These are phyloP conservation scores for Tortrix viridana DNA, from an alignment of 2,888 invertebrate species.

Conservation along the genomic window DNA sequence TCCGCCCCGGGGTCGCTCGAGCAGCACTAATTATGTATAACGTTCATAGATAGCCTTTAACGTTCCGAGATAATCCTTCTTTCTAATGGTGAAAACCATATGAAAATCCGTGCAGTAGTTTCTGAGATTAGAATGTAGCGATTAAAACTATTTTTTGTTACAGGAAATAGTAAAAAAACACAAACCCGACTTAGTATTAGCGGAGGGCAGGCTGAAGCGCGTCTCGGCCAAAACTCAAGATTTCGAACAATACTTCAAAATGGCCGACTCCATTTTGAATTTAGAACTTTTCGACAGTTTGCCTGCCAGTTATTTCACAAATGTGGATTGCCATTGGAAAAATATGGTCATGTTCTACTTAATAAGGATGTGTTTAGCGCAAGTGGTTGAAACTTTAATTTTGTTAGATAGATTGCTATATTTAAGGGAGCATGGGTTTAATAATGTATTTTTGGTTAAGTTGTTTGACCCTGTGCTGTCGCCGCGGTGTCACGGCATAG, in stretches of 20 bases:
- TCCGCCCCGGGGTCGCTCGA: no score
- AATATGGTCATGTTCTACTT: conserved; percentile 90
- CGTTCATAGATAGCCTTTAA: no score
- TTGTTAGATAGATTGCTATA: conserved; percentile 92
- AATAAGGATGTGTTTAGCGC: conserved; percentile 89
- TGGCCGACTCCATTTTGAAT: conserved; percentile 86
- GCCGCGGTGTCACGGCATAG: conserved; percentile 91
- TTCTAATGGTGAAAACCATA: no score
- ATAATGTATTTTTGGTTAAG: conserved; percentile 86
- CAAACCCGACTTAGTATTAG: conserved; percentile 53
- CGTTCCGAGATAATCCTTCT: no score
- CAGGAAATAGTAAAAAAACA: conserved; percentile 72
- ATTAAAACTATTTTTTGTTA: conserved; percentile 38
- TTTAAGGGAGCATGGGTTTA: conserved; percentile 86
- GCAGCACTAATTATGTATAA: no score
- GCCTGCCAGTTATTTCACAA: conserved; percentile 51
- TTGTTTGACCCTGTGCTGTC: conserved; percentile 94
- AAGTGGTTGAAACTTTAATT: conserved; percentile 92
- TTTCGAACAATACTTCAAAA: conserved; percentile 88
- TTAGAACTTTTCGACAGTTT: conserved; percentile 76
- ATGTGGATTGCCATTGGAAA: conserved; percentile 70
- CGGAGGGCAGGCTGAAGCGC: conserved; percentile 85
- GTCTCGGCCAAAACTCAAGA: conserved; percentile 84
- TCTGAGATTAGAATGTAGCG: background rate
- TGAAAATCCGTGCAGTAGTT: no score